A percentile compares a stretch with the other conserved stretches of the same genome.
Conservation (phyloP, 2,888 invertebrate genomes). For the Epistrophe eligans region DNA sequence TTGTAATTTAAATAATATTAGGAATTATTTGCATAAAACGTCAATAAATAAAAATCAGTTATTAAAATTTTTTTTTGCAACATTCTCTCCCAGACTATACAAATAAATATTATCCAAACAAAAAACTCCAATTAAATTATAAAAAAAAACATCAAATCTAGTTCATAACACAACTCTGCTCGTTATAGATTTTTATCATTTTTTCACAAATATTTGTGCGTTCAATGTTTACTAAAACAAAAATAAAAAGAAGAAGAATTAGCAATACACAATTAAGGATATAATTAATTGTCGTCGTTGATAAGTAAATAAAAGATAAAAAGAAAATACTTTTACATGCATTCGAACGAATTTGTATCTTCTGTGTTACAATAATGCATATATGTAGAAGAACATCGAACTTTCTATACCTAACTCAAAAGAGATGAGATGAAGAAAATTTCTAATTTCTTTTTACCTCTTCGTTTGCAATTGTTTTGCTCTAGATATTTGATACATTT, state of each 20-base stretch:
- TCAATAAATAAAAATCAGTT: no score
- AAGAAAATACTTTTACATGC: slow-evolving; percentile 37
- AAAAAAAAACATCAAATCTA: slow-evolving; percentile 10
- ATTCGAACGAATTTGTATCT: slow-evolving; percentile 40
- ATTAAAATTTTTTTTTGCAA: neutral
- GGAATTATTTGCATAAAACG: no score
- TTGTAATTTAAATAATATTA: no score
- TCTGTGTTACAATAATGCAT: neutral
- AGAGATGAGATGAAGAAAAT: slow-evolving; percentile 35
- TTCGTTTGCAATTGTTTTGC: slow-evolving; percentile 42
- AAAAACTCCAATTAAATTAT: neutral
- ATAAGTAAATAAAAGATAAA: slow-evolving; percentile 40
- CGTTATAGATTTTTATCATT: slow-evolving; percentile 27
- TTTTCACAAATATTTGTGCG: slow-evolving; percentile 27
- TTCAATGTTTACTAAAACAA: slow-evolving; percentile 19
- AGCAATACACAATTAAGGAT: neutral
- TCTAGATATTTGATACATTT: slow-evolving; percentile 39
- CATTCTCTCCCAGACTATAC: neutral
- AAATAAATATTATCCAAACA: neutral
- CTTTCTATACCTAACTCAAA: slow-evolving; percentile 35
- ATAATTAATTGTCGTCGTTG: neutral
- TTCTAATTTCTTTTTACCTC: slow-evolving; percentile 31
- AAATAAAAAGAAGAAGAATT: neutral
- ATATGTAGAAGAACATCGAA: slow-evolving; percentile 6
- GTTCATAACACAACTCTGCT: slow-evolving; percentile 13